Evolutionary conservation across 2,888 invertebrate genomes (phyloP).

Genomic region (Fissipunctia ypsillon): DNA sequence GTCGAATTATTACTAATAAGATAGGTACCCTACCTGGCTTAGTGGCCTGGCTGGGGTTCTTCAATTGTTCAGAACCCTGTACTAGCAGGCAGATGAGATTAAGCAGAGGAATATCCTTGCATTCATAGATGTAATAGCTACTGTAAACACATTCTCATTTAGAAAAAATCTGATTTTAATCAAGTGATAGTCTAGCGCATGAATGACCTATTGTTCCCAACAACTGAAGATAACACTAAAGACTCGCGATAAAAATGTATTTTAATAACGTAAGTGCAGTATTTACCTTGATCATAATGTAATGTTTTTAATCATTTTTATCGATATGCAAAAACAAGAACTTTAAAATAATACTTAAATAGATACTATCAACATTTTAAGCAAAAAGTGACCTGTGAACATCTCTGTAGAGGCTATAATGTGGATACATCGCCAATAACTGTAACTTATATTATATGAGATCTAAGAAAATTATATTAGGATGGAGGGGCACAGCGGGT

Average conservation of each 20-base stretch:
- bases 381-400: neutral
- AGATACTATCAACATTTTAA: neutral
- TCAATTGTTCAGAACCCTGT: neutral
- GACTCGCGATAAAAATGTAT: conserved; percentile 7
- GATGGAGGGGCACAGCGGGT: too few relatives aligned
- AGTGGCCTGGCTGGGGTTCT: neutral
- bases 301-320: neutral
- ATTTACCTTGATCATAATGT: neutral
- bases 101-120: neutral
- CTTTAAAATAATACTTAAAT: neutral
- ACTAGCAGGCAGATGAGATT: neutral
- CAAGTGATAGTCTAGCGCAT: neutral
- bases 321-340: too few relatives aligned
- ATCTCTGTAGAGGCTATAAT: neutral
- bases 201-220: conserved; percentile 14
- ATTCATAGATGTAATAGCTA: neutral
- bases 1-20: too few relatives aligned
- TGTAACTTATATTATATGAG: neutral
- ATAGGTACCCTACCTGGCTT: too few relatives aligned
- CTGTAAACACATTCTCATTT: neutral
- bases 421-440: neutral
- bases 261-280: neutral
- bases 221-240: conserved; percentile 7
- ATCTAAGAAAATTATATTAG: too few relatives aligned
- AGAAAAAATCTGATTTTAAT: neutral